Evolutionary conservation across 1,140 invertebrate species (phyloP).

Genomic region (Homalodisca vitripennis): DNA sequence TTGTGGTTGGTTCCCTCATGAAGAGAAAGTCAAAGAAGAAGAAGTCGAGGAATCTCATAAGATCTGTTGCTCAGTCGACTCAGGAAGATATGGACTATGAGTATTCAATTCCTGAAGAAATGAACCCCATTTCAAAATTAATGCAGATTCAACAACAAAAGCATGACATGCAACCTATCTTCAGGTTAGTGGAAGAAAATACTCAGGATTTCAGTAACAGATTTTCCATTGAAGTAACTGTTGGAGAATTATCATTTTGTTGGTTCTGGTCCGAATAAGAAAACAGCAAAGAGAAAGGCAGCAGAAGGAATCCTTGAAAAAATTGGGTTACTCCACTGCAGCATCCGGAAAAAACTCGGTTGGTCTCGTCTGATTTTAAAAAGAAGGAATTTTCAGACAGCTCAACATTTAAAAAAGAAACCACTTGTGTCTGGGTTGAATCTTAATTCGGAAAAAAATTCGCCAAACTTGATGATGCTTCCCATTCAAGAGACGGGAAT

Average conservation of each 20-base stretch:
- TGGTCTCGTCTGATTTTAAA: neutral
- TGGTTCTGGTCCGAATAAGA: slow-evolving; percentile 92
- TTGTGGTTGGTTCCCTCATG: neutral
- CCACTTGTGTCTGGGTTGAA: neutral
- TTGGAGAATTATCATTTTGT: slow-evolving; percentile 48
- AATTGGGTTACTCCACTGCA: slow-evolving; percentile 58
- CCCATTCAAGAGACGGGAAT: too few relatives aligned
- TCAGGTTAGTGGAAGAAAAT: slow-evolving; percentile 78
- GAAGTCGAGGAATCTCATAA: slow-evolving; percentile 2
- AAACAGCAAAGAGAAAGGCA: slow-evolving; percentile 90
- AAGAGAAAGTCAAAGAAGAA: slow-evolving; percentile 5
- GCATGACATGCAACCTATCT: slow-evolving; percentile 83
- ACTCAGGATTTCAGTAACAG: neutral
- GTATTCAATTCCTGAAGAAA: slow-evolving; percentile 25
- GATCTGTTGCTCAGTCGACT: slow-evolving; percentile 44
- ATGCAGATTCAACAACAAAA: slow-evolving; percentile 88
- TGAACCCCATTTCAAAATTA: slow-evolving; percentile 79
- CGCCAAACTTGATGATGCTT: too few relatives aligned
- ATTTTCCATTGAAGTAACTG: slow-evolving; percentile 40
- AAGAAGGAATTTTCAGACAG: too few relatives aligned
- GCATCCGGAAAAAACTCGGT: neutral
- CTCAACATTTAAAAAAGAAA: neutral
- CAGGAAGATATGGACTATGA: too few relatives aligned
- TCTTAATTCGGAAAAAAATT: too few relatives aligned
- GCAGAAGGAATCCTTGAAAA: slow-evolving; percentile 74